Evolutionary conservation across 2,888 invertebrate genomes (phyloP), one percentile per base, ranked within the genome.

Genomic region (Lochmaea crataegi): DNA sequence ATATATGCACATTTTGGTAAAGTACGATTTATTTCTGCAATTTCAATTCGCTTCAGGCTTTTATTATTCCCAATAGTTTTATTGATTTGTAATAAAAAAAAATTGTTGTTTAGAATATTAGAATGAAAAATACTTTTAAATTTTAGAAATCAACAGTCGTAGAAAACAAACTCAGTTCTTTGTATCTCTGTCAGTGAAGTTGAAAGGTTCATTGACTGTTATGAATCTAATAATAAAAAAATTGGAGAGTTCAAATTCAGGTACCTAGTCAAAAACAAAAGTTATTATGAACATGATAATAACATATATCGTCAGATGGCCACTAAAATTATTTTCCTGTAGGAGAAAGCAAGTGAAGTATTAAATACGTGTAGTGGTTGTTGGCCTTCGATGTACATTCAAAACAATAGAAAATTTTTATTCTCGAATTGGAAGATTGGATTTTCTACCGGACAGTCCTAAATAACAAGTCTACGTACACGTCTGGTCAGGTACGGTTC

Each of bases 391-490:
- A 68, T 68, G 68, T 51, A 68, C 68, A 68, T 61, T 68, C 60
- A 57, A 63, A 70, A 70, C 70, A 70, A 70, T 70, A 70, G 70
- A 70, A 70, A 70, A 70, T 70, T 64, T 60, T 70, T 45, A 70
- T 70, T 69, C 69, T 69, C 51, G 16, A 70, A 53, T 70, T 64
- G 70, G 70, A 70, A 70, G 70, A 64, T 69, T 41, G 41, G 11
- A 64, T 65, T 65, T 64, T 64, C 64, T 70, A 70, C 70, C 70
- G 70, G 64, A 70, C 70, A 41, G 64, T 70, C 70, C 70, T 70
- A 70, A 70, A 70, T 70, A 70, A 42, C 64, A 12, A 51, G 26
- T 63, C 26, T 57, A 41, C 18, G 51, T 53, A 61, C 61, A 61
- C 38, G 26, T 61, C 56, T 69, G 56, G 16, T 11, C 61, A 63